A percentile compares a stretch with the other conserved stretches of the same genome.
Conservation (phyloP, 2,113 vertebrate genomes). For the Nycticorax nycticorax region DNA sequence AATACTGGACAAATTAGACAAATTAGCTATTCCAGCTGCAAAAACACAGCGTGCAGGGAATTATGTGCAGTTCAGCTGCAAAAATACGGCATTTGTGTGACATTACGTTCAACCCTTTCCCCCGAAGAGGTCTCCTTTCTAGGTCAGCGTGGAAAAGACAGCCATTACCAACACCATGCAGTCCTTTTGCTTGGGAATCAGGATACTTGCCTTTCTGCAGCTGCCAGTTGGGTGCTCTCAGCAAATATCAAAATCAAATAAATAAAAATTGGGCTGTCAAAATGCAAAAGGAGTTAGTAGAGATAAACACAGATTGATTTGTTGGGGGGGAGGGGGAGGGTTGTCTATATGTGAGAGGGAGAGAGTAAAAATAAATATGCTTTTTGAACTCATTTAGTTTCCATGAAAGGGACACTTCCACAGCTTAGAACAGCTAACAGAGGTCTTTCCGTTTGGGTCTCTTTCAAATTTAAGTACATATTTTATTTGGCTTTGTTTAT, state of each 20-base stretch:
- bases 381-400: background rate
- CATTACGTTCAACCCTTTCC: background rate
- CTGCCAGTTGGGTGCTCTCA: background rate
- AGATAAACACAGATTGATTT: background rate
- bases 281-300: background rate
- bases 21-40: slow-evolving; percentile 49
- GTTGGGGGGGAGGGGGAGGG: too few species aligned
- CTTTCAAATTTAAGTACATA: background rate
- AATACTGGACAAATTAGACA: background rate
- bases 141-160: background rate
- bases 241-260: background rate
- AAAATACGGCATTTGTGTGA: slow-evolving; percentile 26
- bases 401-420: background rate
- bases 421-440: background rate
- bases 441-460: background rate
- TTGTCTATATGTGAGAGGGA: background rate
- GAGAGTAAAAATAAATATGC: background rate
- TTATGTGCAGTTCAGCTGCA: slow-evolving; percentile 38
- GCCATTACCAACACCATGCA: accelerated
- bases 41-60: slow-evolving; percentile 24
- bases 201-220: background rate
- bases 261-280: background rate
- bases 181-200: background rate
- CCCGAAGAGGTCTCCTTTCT: background rate
- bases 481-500: background rate